A percentile compares a stretch with the other conserved stretches of the same genome.
Conservation (phyloP, 2,888 invertebrate genomes). For the Merodon equestris region DNA sequence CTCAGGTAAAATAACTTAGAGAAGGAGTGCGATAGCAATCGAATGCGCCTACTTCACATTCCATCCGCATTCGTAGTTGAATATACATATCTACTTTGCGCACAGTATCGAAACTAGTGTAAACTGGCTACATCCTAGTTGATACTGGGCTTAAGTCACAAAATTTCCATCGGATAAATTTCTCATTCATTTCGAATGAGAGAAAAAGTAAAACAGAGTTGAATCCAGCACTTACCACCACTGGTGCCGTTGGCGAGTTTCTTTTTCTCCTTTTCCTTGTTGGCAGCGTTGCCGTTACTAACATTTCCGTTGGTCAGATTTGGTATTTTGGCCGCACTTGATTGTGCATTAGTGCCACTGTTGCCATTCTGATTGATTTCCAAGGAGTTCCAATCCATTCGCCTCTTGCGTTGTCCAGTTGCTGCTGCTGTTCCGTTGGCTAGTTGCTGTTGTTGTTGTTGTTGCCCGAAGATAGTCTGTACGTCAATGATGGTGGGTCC, state of each 20-base stretch:
- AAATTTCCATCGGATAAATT: background rate
- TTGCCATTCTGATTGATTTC: conserved; percentile 77
- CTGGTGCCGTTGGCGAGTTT: conserved; percentile 70
- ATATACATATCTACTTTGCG: too few species aligned
- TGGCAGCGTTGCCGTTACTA: conserved; percentile 52
- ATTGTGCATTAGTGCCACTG: conserved; percentile 48
- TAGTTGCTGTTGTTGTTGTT: conserved; percentile 43
- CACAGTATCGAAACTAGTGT: conserved; percentile 18
- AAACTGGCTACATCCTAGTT: conserved; percentile 22
- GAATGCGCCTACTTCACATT: too few species aligned
- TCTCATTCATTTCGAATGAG: background rate
- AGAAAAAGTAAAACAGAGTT: background rate
- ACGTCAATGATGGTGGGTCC: conserved; percentile 78
- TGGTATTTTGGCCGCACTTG: conserved; percentile 53
- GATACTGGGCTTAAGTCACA: background rate
- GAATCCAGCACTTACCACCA: conserved; percentile 71
- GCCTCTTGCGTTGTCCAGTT: conserved; percentile 78
- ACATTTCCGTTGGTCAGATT: conserved; percentile 48
- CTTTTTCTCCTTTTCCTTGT: conserved; percentile 77
- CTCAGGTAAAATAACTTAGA: too few species aligned
- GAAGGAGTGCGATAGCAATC: too few species aligned
- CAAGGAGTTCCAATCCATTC: conserved; percentile 79
- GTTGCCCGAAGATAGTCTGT: conserved; percentile 75
- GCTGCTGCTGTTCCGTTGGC: conserved; percentile 69
- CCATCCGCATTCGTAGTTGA: too few species aligned